Percentiles rank a stretch among this genome's conserved stretches.
Conservation (phyloP, 2,888 invertebrate genomes). For the Ischnus inquisitorius region DNA sequence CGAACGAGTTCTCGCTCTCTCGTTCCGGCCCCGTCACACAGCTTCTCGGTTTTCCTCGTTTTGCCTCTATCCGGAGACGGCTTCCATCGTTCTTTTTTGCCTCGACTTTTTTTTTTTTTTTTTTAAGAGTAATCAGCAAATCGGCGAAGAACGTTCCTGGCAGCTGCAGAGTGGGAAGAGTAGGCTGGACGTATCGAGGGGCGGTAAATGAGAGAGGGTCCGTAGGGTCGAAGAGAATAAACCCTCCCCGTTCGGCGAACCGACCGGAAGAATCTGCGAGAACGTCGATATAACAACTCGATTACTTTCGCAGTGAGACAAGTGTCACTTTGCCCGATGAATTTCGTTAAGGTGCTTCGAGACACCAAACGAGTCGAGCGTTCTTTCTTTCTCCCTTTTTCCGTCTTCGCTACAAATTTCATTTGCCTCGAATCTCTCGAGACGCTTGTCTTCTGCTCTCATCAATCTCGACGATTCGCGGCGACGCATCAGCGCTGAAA, state of each 20-base stretch:
- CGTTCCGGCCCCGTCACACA: slow-evolving; percentile 71
- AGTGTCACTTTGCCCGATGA: slow-evolving; percentile 81
- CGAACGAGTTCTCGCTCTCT: slow-evolving; percentile 62
- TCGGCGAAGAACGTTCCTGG: slow-evolving; percentile 78
- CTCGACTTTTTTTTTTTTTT: slow-evolving; percentile 53
- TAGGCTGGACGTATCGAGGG: slow-evolving; percentile 39
- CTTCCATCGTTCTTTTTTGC: slow-evolving; percentile 33
- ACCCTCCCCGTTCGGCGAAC: background rate
- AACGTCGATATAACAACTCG: slow-evolving; percentile 82
- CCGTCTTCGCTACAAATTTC: slow-evolving; percentile 23
- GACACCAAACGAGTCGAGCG: slow-evolving; percentile 7
- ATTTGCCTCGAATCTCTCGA: slow-evolving; percentile 33
- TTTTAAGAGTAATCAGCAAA: slow-evolving; percentile 81
- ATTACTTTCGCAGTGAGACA: slow-evolving; percentile 78
- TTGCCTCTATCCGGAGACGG: slow-evolving; percentile 22
- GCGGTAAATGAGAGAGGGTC: slow-evolving; percentile 31
- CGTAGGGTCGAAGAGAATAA: slow-evolving; percentile 48
- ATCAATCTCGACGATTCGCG: slow-evolving; percentile 53
- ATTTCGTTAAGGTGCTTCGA: slow-evolving; percentile 78
- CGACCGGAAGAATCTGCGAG: slow-evolving; percentile 71
- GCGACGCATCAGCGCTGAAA: slow-evolving; percentile 46
- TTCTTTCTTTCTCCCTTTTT: slow-evolving; percentile 16
- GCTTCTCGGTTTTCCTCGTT: slow-evolving; percentile 60
- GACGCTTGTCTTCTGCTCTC: slow-evolving; percentile 55
- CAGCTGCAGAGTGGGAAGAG: slow-evolving; percentile 64